phyloP scores from a whole-genome alignment of 1,140 invertebrate species.

The Hylaeus volcanicus region DNA sequence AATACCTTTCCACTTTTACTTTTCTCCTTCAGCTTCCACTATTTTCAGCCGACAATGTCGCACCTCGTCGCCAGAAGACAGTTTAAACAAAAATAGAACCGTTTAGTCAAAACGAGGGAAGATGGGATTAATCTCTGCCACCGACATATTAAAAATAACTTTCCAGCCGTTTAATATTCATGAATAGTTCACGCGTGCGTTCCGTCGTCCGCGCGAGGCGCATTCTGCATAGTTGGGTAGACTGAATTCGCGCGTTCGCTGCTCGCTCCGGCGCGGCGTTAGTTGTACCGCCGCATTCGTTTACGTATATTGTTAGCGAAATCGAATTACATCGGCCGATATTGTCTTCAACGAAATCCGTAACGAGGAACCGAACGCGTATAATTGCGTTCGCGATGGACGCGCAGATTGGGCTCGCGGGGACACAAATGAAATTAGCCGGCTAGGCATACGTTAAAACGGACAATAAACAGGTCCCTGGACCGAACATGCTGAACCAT shows the following conservation, averaged over 20 bases:
- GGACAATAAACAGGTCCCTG: constrained; percentile 16
- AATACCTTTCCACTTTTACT: too few species aligned
- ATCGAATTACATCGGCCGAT: constrained; percentile 51
- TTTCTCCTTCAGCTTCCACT: too few species aligned
- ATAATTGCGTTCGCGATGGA: constrained; percentile 55
- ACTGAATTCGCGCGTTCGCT: not conserved
- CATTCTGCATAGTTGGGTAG: too few species aligned
- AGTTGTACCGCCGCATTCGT: constrained; percentile 41
- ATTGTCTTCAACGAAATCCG: constrained; percentile 54
- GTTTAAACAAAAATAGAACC: too few species aligned
- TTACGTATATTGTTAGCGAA: constrained; percentile 57
- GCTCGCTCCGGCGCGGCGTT: not conserved
- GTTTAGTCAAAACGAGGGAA: too few species aligned
- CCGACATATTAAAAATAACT: not conserved
- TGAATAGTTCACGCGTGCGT: not conserved
- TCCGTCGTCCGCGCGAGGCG: too few species aligned
- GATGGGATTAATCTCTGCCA: too few species aligned
- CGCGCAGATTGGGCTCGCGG: constrained; percentile 25
- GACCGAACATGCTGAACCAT: not conserved
- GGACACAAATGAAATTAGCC: constrained; percentile 54
- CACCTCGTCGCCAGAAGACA: too few species aligned
- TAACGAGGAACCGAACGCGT: constrained; percentile 30
- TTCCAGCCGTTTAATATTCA: constrained; percentile 6
- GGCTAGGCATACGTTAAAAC: constrained; percentile 38
- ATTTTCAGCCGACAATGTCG: too few species aligned